These are phyloP conservation scores for roundworm (Caenorhabditis elegans) DNA, from an alignment of 1,140 invertebrate genomes.

Conservation along the genomic window WBcel235 BX284603.4:10006501-10007000, in stretches of 20 bases:
- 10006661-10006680: not conserved
- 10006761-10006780: slow-evolving; percentile 13
- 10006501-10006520: too few relatives aligned
- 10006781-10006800: not conserved
- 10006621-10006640: not conserved
- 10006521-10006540: too few relatives aligned
- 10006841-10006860: too few relatives aligned
- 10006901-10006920: too few relatives aligned
- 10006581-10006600: slow-evolving; percentile 8
- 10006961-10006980: too few relatives aligned
- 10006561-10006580: slow-evolving; percentile 14
- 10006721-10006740: not conserved
- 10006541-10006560: slow-evolving; percentile 19
- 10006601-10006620: not conserved
- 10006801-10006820: too few relatives aligned
- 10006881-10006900: too few relatives aligned
- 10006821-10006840: too few relatives aligned
- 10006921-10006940: too few relatives aligned
- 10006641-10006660: not conserved
- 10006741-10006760: not conserved
- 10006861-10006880: too few relatives aligned
- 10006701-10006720: not conserved
- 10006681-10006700: slow-evolving; percentile 9
- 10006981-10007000: not conserved
- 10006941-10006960: too few relatives aligned